Evolutionary conservation across 2,888 invertebrate genomes (phyloP), one percentile per base, ranked within the genome.

Genomic region (Epistrophella euchroma): DNA sequence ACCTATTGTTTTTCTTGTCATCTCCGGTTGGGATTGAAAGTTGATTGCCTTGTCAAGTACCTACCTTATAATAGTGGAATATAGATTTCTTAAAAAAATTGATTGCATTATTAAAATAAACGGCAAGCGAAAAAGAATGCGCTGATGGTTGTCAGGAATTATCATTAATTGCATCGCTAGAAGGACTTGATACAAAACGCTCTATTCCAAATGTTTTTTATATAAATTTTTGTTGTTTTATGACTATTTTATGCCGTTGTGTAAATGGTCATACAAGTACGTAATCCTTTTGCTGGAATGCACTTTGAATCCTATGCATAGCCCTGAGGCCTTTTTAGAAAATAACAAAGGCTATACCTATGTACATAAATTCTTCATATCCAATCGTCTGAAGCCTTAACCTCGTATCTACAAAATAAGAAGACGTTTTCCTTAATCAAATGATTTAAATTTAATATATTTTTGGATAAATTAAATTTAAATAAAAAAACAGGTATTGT

Each of bases 1-100:
- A n/a, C n/a, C n/a, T 47, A 47, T 28, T 37, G 9, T 17, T 2
- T 60, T 35, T 37, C 28, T 43, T 56, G 56, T 56, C 71, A 45
- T 55, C 56, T 68, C 45, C 47, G 50, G 68, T 68, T 35, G 19
- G 37, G 50, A 47, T 66, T 68, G 68, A 52, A 68, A 68, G 68
- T 68, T 68, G 50, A 68, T 68, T 68, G 68, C 37, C 52, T 68
- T 40, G 40, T 68, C 37, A 40, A 52, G 68, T 64, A n/a, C n/a
- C n/a, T n/a, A n/a, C n/a, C n/a, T n/a, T n/a, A n/a, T n/a, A n/a
- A n/a, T n/a, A 37, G n/a, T 50, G 15, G 13, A 28, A n/a, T 9
- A 52, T 50, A 47, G 32, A 68, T 68, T 50, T n/a, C n/a, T n/a
- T n/a, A n/a, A n/a, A 68, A 35, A 37, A 35, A 50, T 66, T 50